Base-by-base conservation (phyloP, 2,113 vertebrate species). In the Myocastor coypus region DNA sequence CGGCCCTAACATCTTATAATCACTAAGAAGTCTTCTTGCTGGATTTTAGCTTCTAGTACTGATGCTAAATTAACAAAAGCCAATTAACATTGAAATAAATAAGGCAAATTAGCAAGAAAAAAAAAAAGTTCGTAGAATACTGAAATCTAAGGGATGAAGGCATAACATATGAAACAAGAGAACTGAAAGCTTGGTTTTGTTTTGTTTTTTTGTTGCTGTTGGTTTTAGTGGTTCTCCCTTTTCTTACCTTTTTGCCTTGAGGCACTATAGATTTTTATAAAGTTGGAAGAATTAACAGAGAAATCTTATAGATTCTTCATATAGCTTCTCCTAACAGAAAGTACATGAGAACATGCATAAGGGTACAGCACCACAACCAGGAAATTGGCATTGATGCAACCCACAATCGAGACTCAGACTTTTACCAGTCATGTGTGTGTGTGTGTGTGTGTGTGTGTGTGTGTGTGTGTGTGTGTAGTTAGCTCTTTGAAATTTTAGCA, bases 21-120 rank as follows among this genome's bases (percentile, higher is more conserved):
- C 97, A 96, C 71, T 93, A 92, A 95, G 82, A 97, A 83, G 86
- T 92, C 93, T 94, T 71, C 16, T 85, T 95, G 89, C 96, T 97
- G 97, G 97, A 98, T 96, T 97, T 97, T 97, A 94, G 82, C 89
- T 98, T 96, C 92, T 94, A 96, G 95, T 84, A 95, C 93, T 96
- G 96, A 97, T 96, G 97, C 89, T 92, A 98, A 98, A 98, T 97
- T 97, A 98, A 98, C 96, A 98, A 97, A 98, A 94, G 92, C 97
- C 97, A 98, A 97, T 98, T 98, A 98, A 97, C 97, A 97, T 97
- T 98, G 97, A 97, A 98, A 97, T 96, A 98, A 98, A 98, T 92
- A 96, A 96, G 95, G 78, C 92, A 96, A 89, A 97, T 97, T 96
- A 97, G 87, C 83, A 92, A 97, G n/a, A n/a, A n/a, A 97, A 82